A percentile compares a stretch with the other conserved stretches of the same genome.
phyloP scores from a whole-genome alignment of 2,797 vertebrate species.

The Platyrinchus mystaceus region DNA sequence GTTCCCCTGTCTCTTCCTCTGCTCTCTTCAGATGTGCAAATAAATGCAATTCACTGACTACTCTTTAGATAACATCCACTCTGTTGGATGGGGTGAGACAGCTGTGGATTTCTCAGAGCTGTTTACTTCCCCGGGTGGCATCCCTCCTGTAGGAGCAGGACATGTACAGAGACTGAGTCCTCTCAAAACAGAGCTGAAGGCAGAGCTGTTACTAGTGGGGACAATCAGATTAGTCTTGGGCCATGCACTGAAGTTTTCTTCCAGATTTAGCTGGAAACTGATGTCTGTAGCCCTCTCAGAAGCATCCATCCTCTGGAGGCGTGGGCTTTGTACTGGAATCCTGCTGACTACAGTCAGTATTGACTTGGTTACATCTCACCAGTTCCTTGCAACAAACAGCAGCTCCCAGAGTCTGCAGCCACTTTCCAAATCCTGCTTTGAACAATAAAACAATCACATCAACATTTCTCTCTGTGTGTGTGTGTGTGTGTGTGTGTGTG shows the following conservation, averaged over 20 bases:
- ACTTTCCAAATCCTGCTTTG: not conserved
- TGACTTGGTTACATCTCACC: not conserved
- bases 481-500: fast-evolving
- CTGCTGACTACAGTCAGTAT: not conserved
- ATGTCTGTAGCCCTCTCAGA: not conserved
- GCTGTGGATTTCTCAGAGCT: not conserved
- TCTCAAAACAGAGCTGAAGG: not conserved
- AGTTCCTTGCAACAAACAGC: not conserved
- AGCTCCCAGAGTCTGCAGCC: not conserved
- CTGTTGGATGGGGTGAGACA: not conserved
- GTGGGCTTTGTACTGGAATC: not conserved
- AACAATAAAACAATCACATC: not conserved
- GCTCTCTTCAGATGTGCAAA: not conserved
- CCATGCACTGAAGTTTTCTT: not conserved
- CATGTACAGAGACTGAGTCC: not conserved
- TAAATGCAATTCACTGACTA: not conserved
- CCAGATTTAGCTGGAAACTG: not conserved
- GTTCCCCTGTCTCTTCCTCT: not conserved
- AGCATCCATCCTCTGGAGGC: not conserved
- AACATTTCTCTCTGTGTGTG: not conserved
- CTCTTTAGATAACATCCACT: not conserved
- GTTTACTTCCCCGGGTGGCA: not conserved
- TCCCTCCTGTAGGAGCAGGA: not conserved
- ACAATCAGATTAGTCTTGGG: not conserved
- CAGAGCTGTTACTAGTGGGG: not conserved